Evolutionary conservation across 1,140 invertebrate species (phyloP).

Genomic region (Zaprionus davidi): DNA sequence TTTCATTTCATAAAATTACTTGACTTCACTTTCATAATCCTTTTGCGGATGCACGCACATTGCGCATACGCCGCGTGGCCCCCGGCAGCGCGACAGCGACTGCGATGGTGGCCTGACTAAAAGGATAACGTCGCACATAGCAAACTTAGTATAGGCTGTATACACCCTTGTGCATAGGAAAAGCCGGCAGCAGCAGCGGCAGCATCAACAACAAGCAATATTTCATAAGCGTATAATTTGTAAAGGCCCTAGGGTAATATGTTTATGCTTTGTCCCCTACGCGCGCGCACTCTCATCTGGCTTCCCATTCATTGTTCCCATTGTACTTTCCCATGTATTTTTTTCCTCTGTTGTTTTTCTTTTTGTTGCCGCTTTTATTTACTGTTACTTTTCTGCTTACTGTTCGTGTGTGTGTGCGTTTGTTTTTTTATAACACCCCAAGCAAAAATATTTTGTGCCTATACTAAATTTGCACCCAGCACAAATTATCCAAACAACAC

Average conservation of each 20-base stretch:
- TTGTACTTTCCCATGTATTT: slow-evolving; percentile 10
- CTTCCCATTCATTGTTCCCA: slow-evolving; percentile 8
- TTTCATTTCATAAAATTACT: slow-evolving; percentile 48
- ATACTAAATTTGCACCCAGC: slow-evolving; percentile 37
- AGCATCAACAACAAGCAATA: slow-evolving; percentile 39
- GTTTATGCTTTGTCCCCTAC: slow-evolving; percentile 44
- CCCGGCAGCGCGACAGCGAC: not conserved
- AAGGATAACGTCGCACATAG: slow-evolving; percentile 6
- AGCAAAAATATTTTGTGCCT: slow-evolving; percentile 34
- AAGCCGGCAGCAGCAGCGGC: not conserved
- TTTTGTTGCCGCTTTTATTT: slow-evolving; percentile 24
- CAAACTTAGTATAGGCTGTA: not conserved
- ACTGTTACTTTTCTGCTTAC: not conserved
- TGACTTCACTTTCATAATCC: slow-evolving; percentile 47
- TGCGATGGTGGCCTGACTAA: slow-evolving; percentile 1
- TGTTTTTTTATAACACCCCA: slow-evolving; percentile 27
- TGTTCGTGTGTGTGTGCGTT: slow-evolving; percentile 5
- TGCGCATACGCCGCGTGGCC: slow-evolving; percentile 27
- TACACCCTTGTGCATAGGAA: not conserved
- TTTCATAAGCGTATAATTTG: slow-evolving; percentile 68
- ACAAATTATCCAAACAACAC: slow-evolving; percentile 29
- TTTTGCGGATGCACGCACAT: slow-evolving; percentile 31
- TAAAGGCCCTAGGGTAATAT: slow-evolving; percentile 66
- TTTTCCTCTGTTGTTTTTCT: slow-evolving; percentile 16
- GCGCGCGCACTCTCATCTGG: not conserved